Percentiles rank a stretch among this genome's conserved stretches.
Conservation (phyloP, 1,140 invertebrate species). For the Metaphire vulgaris region DNA sequence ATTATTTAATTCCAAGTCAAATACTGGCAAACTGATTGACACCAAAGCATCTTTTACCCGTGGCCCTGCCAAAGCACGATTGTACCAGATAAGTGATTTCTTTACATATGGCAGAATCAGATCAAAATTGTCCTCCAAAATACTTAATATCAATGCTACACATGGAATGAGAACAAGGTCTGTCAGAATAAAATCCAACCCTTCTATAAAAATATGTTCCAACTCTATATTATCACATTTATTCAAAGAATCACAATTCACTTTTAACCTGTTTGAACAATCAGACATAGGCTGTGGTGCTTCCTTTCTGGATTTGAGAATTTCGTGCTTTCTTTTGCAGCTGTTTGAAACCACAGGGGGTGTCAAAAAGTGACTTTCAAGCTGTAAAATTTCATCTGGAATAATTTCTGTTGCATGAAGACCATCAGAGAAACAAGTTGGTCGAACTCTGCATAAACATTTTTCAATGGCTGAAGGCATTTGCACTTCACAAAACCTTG, state of each 20-base stretch:
- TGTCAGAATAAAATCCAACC: conserved; percentile 70
- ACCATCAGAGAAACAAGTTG: background rate
- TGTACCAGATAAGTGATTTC: conserved; percentile 31
- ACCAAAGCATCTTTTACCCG: background rate
- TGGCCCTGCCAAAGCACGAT: conserved; percentile 10
- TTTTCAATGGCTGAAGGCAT: conserved; percentile 58
- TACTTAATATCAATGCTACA: conserved; percentile 61
- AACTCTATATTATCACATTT: conserved; percentile 37
- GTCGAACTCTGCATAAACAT: conserved; percentile 27
- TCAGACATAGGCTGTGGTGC: no score
- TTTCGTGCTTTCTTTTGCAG: conserved; percentile 64
- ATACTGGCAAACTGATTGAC: background rate
- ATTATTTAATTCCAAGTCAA: background rate
- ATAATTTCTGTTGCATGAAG: conserved; percentile 38
- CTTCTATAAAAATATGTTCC: conserved; percentile 72
- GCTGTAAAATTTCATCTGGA: conserved; percentile 62
- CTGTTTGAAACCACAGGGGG: conserved; percentile 80
- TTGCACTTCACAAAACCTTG: conserved; percentile 83
- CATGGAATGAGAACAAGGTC: conserved; percentile 74
- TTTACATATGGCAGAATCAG: conserved; percentile 14
- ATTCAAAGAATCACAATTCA: background rate
- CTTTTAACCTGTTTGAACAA: background rate
- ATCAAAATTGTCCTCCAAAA: conserved; percentile 5
- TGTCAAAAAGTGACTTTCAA: conserved; percentile 78
- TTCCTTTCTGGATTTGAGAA: conserved; percentile 33